phyloP scores from a whole-genome alignment of 2,797 vertebrate species.

The Eulemur coronatus region DNA sequence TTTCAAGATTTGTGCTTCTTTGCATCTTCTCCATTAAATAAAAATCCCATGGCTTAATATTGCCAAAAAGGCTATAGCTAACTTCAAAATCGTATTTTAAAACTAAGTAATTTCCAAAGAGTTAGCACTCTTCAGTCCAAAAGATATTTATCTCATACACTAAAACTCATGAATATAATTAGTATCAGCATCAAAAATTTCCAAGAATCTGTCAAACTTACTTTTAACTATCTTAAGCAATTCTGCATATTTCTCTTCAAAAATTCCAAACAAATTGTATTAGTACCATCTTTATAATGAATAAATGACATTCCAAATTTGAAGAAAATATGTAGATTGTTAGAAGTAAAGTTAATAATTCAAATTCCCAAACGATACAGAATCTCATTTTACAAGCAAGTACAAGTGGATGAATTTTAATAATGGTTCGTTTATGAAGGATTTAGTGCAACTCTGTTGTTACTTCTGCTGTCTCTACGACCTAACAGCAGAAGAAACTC shows the following conservation, averaged over 20 bases:
- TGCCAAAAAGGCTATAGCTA: not conserved
- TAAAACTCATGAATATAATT: not conserved
- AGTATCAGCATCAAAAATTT: not conserved
- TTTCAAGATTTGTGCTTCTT: not conserved
- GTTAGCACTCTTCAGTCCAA: not conserved
- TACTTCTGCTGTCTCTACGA: not conserved
- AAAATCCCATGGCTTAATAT: not conserved
- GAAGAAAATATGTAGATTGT: not conserved
- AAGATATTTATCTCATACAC: not conserved
- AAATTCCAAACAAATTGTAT: not conserved
- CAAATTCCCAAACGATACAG: not conserved
- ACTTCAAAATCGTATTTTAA: constrained; percentile 22
- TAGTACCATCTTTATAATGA: not conserved
- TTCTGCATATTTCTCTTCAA: not conserved
- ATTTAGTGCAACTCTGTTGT: not conserved
- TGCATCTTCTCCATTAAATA: not conserved
- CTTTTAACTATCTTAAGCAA: not conserved
- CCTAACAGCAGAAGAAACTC: not conserved
- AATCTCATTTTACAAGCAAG: not conserved
- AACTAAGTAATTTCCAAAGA: not conserved
- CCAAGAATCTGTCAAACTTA: not conserved
- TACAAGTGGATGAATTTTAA: not conserved
- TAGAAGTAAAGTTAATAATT: not conserved
- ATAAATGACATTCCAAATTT: not conserved
- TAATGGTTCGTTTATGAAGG: not conserved